Base-by-base conservation (phyloP, 2,888 invertebrate species). In the Agapostemon virescens region DNA sequence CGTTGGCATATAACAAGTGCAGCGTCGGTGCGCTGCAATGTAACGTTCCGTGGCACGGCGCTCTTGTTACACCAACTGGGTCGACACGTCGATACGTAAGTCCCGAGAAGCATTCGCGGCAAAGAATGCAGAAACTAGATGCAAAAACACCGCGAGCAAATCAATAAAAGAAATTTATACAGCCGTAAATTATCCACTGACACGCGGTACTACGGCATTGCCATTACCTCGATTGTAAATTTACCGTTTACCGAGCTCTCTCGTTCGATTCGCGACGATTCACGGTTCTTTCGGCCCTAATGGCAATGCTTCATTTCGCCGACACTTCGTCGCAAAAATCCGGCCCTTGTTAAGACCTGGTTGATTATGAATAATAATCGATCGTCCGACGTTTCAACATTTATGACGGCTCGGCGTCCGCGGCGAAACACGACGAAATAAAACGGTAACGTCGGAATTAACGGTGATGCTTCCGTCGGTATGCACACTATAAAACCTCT, bases 51-150 rank as follows among this genome's bases (percentile, higher is more conserved):
- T 30, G 20, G 20, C 33, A 17, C 20, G 20, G 61, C 11, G 6
- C 33, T 30, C 33, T 61, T 33, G 61, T 61, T 33, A 33, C 20
- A 33, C 20, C 61, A 61, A 61, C 61, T 61, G 20, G 61, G 61
- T 61, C 61, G 61, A 33, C 61, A 33, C 61, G 20, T 30, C 20
- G 20, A 61, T 33, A 61, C 33, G 20, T 11, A 33, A 33, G 30
- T 61, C 61, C 7, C 61, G 17, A 20, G 33, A 61, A 33, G 33
- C 33, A 20, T 17, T 61, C 9, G 33, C 33, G 7, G 33, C 61
- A 4, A 61, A 61, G 61, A 61, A 33, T 61, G 33, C 61, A 33
- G 61, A 30, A 26, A 61, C 61, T n/a, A n/a, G 61, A 17, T 15
- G 33, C 33, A 61, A 61, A 33, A 30, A 36, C 33, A n/a, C 33